Evolutionary conservation across 2,113 vertebrate species (phyloP).

Genomic region (Arenaria interpres): DNA sequence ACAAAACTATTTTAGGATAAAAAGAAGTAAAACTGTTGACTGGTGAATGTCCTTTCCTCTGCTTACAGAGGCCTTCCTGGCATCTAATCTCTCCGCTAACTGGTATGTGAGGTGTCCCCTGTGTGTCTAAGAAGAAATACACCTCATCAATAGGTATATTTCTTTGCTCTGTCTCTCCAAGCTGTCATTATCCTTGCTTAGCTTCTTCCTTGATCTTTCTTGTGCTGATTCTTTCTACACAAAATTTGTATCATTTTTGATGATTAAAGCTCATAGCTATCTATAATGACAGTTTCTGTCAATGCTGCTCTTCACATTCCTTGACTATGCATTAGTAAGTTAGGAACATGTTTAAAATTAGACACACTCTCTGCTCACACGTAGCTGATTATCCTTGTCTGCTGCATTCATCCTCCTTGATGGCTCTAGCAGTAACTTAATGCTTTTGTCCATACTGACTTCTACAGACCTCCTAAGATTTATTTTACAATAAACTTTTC

Average conservation of each 20-base stretch:
- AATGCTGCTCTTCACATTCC: background rate
- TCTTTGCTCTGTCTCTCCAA: background rate
- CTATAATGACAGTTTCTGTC: background rate
- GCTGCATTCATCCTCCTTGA: background rate
- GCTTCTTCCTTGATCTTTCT: background rate
- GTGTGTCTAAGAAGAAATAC: background rate
- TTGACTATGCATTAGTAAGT: background rate
- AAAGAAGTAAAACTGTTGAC: background rate
- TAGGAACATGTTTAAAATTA: background rate
- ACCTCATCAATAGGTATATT: background rate
- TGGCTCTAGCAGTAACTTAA: background rate
- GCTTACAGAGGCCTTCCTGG: background rate
- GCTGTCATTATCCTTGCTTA: background rate
- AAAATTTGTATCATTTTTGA: background rate
- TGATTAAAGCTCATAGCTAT: background rate
- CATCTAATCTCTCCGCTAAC: background rate
- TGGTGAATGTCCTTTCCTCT: background rate
- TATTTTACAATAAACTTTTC: background rate
- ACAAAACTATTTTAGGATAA: background rate
- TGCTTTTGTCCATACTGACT: background rate
- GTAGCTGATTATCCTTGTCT: background rate
- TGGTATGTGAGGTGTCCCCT: background rate
- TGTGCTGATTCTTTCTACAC: background rate
- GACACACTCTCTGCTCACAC: background rate
- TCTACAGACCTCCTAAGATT: background rate